Conservation (phyloP, 1,140 invertebrate genomes). For the Lordiphosa mommai region DNA sequence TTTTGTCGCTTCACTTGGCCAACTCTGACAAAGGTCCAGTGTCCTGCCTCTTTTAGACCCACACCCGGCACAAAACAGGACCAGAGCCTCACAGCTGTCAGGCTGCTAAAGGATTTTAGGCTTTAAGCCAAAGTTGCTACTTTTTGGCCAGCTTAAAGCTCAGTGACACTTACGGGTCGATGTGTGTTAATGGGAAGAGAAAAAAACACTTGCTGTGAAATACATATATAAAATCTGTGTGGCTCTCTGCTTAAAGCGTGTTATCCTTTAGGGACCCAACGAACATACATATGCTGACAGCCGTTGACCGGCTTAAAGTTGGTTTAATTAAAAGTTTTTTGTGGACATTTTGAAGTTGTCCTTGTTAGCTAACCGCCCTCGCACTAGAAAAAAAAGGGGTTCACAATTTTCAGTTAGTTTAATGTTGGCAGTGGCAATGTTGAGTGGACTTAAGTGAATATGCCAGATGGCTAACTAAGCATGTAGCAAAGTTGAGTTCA, state of each 20-base stretch:
- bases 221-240: slow-evolving; percentile 42
- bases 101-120: slow-evolving; percentile 55
- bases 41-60: not conserved
- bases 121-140: slow-evolving; percentile 52
- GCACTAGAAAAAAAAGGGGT: too few relatives aligned
- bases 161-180: slow-evolving; percentile 27
- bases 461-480: not conserved
- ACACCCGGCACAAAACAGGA: not conserved
- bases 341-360: slow-evolving; percentile 24
- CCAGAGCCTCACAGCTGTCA: slow-evolving; percentile 35
- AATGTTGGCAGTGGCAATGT: too few relatives aligned
- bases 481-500: not conserved
- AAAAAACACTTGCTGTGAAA: slow-evolving; percentile 35
- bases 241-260: not conserved
- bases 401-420: too few relatives aligned
- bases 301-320: slow-evolving; percentile 56
- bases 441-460: not conserved
- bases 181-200: slow-evolving; percentile 61
- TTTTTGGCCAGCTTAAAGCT: slow-evolving; percentile 41
- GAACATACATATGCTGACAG: slow-evolving; percentile 42
- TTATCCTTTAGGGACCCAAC: slow-evolving; percentile 2
- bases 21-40: slow-evolving; percentile 55
- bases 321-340: slow-evolving; percentile 65
- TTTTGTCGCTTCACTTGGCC: slow-evolving; percentile 58
- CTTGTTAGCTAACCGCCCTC: not conserved